Percentiles rank a stretch among this genome's conserved stretches.
These are phyloP conservation scores for Napeogenes inachia DNA, from an alignment of 2,888 invertebrate species.

Conservation along the genomic window DNA sequence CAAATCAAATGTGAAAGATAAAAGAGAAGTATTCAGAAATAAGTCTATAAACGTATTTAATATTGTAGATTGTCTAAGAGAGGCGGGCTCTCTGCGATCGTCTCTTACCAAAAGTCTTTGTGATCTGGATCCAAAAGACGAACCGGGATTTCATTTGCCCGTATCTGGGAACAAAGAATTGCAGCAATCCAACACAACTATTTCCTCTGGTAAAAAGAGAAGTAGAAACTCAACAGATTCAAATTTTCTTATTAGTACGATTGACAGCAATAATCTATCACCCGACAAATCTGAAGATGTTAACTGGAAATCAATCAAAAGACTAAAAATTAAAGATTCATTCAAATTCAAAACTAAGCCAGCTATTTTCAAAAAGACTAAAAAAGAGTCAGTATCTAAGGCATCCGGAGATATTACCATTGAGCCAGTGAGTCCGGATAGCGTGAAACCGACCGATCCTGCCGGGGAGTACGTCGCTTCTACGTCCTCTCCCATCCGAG, in stretches of 20 bases:
- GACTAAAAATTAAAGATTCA: conserved; percentile 72
- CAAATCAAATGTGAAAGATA: conserved; percentile 55
- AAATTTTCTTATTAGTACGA: conserved; percentile 63
- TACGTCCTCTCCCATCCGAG: conserved; percentile 69
- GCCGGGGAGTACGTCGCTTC: conserved; percentile 66
- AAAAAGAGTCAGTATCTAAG: conserved; percentile 65
- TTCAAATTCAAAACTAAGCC: conserved; percentile 74
- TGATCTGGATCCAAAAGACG: conserved; percentile 66
- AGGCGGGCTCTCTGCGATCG: conserved; percentile 65
- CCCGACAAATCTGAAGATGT: conserved; percentile 71
- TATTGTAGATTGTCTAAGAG: conserved; percentile 66
- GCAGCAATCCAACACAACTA: conserved; percentile 67
- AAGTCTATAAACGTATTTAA: conserved; percentile 72
- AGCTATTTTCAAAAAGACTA: conserved; percentile 67
- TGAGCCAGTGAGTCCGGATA: conserved; percentile 64
- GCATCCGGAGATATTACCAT: conserved; percentile 63
- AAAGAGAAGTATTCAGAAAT: conserved; percentile 72
- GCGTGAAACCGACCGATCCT: conserved; percentile 65
- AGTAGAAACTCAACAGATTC: conserved; percentile 72
- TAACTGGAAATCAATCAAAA: conserved; percentile 73
- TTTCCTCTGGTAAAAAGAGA: conserved; percentile 71
- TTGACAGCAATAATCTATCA: conserved; percentile 56
- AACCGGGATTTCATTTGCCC: conserved; percentile 56
- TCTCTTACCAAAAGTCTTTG: conserved; percentile 70
- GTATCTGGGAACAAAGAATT: conserved; percentile 58